phyloP scores from a whole-genome alignment of 2,113 vertebrate species.

The Corythoichthys intestinalis region DNA sequence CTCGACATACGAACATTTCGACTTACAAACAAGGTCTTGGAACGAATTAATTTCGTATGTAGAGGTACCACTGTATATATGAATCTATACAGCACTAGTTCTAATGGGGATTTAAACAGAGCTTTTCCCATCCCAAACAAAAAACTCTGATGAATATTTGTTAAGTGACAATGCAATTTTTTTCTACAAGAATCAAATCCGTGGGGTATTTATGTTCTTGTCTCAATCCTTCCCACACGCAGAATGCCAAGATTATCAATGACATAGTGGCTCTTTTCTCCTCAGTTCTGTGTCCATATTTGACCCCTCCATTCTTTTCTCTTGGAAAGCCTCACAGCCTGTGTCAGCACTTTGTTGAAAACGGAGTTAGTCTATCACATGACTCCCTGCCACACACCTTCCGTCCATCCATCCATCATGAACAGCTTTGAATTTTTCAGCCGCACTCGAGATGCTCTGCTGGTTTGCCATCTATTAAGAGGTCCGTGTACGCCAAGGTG shows the following conservation, averaged over 20 bases:
- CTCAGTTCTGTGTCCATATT: slow-evolving; percentile 47
- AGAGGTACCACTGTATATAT: no score
- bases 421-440: slow-evolving; percentile 38
- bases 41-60: no score
- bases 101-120: no score
- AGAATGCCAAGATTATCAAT: slow-evolving; percentile 52
- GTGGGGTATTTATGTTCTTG: no score
- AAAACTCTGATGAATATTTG: no score
- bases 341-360: slow-evolving; percentile 40
- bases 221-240: no score
- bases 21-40: no score
- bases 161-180: no score
- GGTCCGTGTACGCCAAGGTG: slow-evolving; percentile 44
- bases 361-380: slow-evolving; percentile 2
- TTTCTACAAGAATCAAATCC: no score
- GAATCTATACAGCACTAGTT: no score
- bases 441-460: slow-evolving; percentile 36
- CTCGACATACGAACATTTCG: no score
- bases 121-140: no score
- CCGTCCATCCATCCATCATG: slow-evolving; percentile 39
- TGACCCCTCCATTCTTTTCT: slow-evolving; percentile 45
- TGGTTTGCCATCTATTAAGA: slow-evolving; percentile 51
- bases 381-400: slow-evolving; percentile 18
- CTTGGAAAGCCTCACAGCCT: slow-evolving; percentile 61
- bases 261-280: slow-evolving; percentile 54